phyloP scores from a whole-genome alignment of 1,140 invertebrate species.

The Cheumatopsyche charites region DNA sequence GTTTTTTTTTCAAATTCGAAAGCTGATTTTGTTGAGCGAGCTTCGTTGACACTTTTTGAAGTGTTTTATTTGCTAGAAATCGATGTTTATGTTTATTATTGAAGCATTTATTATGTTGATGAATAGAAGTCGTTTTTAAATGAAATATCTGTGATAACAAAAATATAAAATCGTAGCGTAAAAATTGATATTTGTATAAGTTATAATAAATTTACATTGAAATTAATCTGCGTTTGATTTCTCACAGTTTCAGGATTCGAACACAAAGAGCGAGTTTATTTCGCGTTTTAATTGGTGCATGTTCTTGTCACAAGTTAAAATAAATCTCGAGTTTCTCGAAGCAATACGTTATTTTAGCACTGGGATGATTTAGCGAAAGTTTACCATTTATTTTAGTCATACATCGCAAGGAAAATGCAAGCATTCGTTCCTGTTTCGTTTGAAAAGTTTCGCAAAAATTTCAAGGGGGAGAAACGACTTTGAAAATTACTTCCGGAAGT shows the following conservation, averaged over 20 bases:
- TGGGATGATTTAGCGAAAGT: no score
- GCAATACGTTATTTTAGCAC: no score
- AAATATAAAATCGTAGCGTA: slow-evolving; percentile 34
- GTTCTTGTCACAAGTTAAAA: neutral
- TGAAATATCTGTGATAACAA: slow-evolving; percentile 38
- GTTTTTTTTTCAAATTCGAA: slow-evolving; percentile 3
- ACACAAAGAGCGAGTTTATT: neutral
- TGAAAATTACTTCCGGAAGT: neutral
- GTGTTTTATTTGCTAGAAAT: neutral
- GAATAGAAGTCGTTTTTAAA: slow-evolving; percentile 28
- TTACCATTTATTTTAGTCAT: no score
- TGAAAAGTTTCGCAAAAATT: no score
- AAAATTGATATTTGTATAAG: slow-evolving; percentile 32
- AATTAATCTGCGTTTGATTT: neutral
- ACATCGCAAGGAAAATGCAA: neutral
- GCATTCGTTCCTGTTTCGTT: slow-evolving; percentile 5
- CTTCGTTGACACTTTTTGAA: no score
- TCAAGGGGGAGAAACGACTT: neutral
- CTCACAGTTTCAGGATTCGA: neutral
- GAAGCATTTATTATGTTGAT: slow-evolving; percentile 1
- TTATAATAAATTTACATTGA: slow-evolving; percentile 31
- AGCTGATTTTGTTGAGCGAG: neutral
- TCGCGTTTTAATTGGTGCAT: neutral
- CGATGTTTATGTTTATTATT: no score
- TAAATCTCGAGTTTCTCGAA: no score